Evolutionary conservation across 2,113 vertebrate genomes (phyloP).

Genomic region (Falcunculus frontatus): DNA sequence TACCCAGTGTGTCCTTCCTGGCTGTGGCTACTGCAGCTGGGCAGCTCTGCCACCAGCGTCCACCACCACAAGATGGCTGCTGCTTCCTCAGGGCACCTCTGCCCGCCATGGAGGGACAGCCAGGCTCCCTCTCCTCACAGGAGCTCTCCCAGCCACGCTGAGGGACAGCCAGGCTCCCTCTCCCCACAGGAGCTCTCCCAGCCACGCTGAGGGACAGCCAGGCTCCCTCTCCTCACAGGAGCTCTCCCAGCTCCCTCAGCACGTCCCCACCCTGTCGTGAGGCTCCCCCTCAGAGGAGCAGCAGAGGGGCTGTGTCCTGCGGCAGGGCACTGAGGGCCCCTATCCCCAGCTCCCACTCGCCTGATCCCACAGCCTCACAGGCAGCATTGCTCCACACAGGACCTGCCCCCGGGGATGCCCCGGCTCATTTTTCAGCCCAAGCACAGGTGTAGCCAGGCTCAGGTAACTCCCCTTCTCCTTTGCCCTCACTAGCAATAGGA

Average conservation of each 20-base stretch:
- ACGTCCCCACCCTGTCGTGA: fast-evolving
- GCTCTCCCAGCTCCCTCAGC: background rate
- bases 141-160: background rate
- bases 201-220: background rate
- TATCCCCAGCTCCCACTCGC: fast-evolving
- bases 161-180: no score
- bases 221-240: background rate
- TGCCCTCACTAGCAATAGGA: background rate
- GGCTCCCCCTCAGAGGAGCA: background rate
- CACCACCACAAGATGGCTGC: background rate
- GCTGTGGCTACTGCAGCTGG: background rate
- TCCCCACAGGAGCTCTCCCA: background rate
- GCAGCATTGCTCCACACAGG: background rate
- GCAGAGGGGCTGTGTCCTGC: background rate
- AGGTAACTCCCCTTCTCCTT: background rate
- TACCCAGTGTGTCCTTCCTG: background rate
- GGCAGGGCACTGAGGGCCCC: background rate
- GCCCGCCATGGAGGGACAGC: background rate
- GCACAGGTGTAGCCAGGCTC: background rate
- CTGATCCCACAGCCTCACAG: background rate
- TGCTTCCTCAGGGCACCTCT: background rate
- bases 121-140: background rate
- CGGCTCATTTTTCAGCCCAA: background rate
- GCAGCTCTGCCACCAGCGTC: background rate
- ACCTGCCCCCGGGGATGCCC: background rate